These are phyloP conservation scores for Alfaro cultratus DNA, from an alignment of 2,797 vertebrate genomes.

Conservation along the genomic window DNA sequence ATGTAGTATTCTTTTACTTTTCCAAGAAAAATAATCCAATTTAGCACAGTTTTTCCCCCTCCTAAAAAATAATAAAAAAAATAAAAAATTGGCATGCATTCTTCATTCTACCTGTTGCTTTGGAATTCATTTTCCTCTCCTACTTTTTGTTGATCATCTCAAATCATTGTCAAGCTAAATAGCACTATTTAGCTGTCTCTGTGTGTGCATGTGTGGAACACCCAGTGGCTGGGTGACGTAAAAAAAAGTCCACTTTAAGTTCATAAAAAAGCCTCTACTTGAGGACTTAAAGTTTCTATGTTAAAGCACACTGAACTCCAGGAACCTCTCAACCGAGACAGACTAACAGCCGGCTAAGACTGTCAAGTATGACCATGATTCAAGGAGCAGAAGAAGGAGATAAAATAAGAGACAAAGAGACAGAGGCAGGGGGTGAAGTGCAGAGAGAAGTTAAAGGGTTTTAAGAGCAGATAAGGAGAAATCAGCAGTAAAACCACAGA, in stretches of 20 bases:
- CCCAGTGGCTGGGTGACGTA: conserved; percentile 38
- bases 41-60: background rate
- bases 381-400: conserved; percentile 44
- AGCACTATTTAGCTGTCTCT: conserved; percentile 5
- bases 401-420: conserved; percentile 40
- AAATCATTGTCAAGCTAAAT: conserved; percentile 36
- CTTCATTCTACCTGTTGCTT: conserved; percentile 22
- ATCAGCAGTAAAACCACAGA: conserved; percentile 33
- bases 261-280: conserved; percentile 33
- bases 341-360: conserved; percentile 38
- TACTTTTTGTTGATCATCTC: conserved; percentile 53
- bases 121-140: conserved; percentile 18
- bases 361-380: conserved; percentile 50
- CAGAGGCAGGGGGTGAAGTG: conserved; percentile 23
- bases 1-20: background rate
- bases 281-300: conserved; percentile 30
- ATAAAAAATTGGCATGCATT: background rate
- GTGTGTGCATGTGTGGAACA: conserved; percentile 17
- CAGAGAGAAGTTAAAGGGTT: conserved; percentile 26
- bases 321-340: conserved; percentile 44
- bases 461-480: conserved; percentile 36
- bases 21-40: background rate
- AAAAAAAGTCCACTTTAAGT: conserved; percentile 48
- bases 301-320: conserved; percentile 50
- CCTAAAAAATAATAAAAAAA: background rate